Percentiles rank a stretch among this genome's conserved stretches.
Conservation (phyloP, 2,888 invertebrate genomes). For the Coelopa pilipes region DNA sequence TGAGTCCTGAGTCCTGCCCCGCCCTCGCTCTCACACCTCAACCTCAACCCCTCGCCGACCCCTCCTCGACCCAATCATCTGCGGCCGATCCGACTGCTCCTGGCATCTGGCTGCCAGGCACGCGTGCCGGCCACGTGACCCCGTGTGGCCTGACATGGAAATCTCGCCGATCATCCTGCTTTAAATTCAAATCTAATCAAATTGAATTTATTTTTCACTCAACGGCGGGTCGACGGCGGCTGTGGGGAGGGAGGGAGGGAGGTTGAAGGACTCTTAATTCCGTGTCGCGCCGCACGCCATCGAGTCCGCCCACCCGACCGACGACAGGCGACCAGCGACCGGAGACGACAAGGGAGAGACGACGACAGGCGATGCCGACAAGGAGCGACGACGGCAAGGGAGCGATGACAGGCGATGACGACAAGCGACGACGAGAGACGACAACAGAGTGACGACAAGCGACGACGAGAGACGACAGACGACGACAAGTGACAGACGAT, state of each 20-base stretch:
- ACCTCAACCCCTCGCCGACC: neutral
- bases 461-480: too few relatives aligned
- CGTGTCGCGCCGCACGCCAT: constrained; percentile 38
- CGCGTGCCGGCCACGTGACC: constrained; percentile 48
- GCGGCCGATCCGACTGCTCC: constrained; percentile 4
- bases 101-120: constrained; percentile 29
- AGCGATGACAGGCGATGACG: constrained; percentile 24
- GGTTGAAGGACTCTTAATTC: constrained; percentile 42
- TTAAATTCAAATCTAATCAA: constrained; percentile 66
- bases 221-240: neutral
- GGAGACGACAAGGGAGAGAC: constrained; percentile 20
- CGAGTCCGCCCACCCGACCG: constrained; percentile 35
- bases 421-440: too few relatives aligned
- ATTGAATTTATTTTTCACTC: constrained; percentile 57
- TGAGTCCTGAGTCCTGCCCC: too few relatives aligned
- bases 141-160: constrained; percentile 49
- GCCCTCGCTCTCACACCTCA: too few relatives aligned
- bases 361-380: too few relatives aligned
- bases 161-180: constrained; percentile 59
- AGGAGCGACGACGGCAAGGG: too few relatives aligned
- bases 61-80: constrained; percentile 22
- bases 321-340: constrained; percentile 23
- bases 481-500: too few relatives aligned
- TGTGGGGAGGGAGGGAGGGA: too few relatives aligned
- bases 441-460: too few relatives aligned